phyloP scores from a whole-genome alignment of 30 jellyfish, hydroid and myxozoan genomes.

The Turritopsis rubra region DNA sequence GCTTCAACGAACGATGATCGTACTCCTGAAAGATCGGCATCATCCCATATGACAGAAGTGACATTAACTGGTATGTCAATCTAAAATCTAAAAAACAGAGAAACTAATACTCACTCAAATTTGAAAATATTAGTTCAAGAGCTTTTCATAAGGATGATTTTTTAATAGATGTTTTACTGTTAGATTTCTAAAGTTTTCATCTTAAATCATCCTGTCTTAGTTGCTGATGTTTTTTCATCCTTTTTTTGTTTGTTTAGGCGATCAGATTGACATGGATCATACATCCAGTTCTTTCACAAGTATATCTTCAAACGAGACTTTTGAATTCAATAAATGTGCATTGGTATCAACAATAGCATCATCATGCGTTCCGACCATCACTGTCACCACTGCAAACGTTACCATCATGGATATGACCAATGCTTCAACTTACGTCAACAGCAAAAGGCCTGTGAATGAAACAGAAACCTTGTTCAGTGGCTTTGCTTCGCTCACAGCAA shows the following conservation, averaged over 20 bases:
- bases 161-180: too few relatives aligned
- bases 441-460: not conserved
- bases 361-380: not conserved
- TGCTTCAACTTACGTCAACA: not conserved
- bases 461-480: not conserved
- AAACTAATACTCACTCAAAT: too few relatives aligned
- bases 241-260: not conserved
- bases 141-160: too few relatives aligned
- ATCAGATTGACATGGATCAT: not conserved
- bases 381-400: not conserved
- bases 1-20: not conserved
- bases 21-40: not conserved
- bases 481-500: not conserved
- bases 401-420: not conserved
- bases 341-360: not conserved
- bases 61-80: slow-evolving; percentile 7
- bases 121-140: too few relatives aligned
- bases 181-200: too few relatives aligned
- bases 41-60: not conserved
- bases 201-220: too few relatives aligned
- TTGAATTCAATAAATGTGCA: not conserved
- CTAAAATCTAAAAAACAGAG: not conserved
- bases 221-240: not conserved
- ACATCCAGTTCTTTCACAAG: not conserved
- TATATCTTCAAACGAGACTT: not conserved